A percentile compares a stretch with the other conserved stretches of the same genome.
Conservation (phyloP, 2,888 invertebrate species). For the Hofmannophila pseudospretella region DNA sequence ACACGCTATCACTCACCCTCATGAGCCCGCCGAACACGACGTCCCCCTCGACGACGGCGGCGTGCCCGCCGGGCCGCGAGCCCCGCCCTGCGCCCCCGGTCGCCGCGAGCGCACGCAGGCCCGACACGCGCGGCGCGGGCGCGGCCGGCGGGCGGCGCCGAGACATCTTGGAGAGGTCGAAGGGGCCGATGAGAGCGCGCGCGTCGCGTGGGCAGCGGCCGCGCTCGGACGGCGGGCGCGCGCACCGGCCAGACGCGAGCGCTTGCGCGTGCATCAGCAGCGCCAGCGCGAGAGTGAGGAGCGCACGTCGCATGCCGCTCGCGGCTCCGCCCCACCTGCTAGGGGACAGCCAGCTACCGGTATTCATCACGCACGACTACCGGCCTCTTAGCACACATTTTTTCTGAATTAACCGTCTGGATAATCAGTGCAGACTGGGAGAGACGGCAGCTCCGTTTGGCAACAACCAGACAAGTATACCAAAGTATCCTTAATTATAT, state of each 20-base stretch:
- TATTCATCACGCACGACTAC: too few species aligned
- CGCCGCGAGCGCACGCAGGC: slow-evolving; percentile 8
- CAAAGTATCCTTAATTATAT: too few species aligned
- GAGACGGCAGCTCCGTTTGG: too few species aligned
- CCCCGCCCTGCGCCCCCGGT: slow-evolving; percentile 24
- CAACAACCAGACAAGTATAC: too few species aligned
- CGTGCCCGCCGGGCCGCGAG: slow-evolving; percentile 86
- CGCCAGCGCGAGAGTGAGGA: slow-evolving; percentile 14
- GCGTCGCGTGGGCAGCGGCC: slow-evolving; percentile 30
- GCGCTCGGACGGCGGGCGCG: not conserved
- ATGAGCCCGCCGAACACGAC: slow-evolving; percentile 91
- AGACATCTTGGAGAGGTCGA: slow-evolving; percentile 51
- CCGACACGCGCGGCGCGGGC: slow-evolving; percentile 4
- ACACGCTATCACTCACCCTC: slow-evolving; percentile 79
- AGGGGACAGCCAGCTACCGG: too few species aligned
- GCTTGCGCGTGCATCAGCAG: slow-evolving; percentile 7
- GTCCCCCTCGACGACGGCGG: slow-evolving; percentile 90
- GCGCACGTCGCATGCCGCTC: slow-evolving; percentile 1
- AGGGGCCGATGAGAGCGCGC: slow-evolving; percentile 51
- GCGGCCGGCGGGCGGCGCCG: not conserved
- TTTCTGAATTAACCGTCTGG: too few species aligned
- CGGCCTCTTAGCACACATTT: too few species aligned
- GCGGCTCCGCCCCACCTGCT: not conserved
- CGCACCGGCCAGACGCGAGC: not conserved
- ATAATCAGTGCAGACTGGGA: too few species aligned